These are phyloP conservation scores for Hyposoter didymator DNA, from an alignment of 2,888 invertebrate genomes.

Conservation along the genomic window DNA sequence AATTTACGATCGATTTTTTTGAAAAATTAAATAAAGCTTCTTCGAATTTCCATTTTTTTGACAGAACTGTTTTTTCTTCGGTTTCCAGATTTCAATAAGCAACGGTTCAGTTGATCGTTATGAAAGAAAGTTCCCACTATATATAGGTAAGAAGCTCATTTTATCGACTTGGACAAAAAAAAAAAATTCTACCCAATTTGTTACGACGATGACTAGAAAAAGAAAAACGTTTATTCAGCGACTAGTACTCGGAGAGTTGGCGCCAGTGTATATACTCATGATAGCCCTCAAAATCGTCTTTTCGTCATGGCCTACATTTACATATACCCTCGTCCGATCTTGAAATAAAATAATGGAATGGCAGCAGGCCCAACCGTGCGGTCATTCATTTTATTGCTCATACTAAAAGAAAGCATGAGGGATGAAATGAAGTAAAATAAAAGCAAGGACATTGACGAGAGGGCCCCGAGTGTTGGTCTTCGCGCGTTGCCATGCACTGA, in stretches of 20 bases:
- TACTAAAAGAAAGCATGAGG: slow-evolving; percentile 45
- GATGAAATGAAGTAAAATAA: slow-evolving; percentile 49
- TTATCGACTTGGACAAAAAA: background rate
- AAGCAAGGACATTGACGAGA: slow-evolving; percentile 21
- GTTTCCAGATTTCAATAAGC: background rate
- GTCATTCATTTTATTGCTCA: slow-evolving; percentile 51
- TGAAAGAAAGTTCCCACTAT: background rate
- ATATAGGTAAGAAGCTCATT: background rate
- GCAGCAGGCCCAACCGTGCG: slow-evolving; percentile 17
- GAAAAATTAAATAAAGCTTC: too few relatives aligned
- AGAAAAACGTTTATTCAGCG: background rate
- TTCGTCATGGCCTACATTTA: slow-evolving; percentile 23
- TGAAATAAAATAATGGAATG: slow-evolving; percentile 32
- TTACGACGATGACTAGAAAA: background rate
- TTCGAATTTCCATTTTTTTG: background rate
- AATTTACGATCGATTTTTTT: too few relatives aligned
- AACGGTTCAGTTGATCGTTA: background rate
- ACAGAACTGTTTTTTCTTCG: background rate
- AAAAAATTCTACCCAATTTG: background rate
- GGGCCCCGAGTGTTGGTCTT: slow-evolving; percentile 10
- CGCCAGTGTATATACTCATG: background rate
- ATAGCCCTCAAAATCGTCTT: slow-evolving; percentile 3
- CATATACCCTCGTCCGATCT: background rate
- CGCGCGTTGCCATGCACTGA: slow-evolving; percentile 48
- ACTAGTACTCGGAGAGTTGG: background rate